phyloP scores from a whole-genome alignment of 2,113 vertebrate genomes.

The Ploceus nigricollis region DNA sequence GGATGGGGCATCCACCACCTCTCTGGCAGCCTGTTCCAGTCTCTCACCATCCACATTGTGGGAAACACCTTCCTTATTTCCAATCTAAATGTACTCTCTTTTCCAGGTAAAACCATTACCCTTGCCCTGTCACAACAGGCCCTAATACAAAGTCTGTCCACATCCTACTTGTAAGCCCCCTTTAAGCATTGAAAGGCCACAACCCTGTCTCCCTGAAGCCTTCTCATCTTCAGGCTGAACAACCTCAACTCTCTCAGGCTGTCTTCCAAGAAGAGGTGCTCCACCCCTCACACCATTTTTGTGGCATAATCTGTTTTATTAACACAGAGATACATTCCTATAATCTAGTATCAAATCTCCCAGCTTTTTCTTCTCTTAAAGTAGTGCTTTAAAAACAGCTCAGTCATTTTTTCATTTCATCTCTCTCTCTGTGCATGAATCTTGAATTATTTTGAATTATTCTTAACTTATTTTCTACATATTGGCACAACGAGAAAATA shows the following conservation, averaged over 20 bases:
- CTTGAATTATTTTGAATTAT: background rate
- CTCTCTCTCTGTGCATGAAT: background rate
- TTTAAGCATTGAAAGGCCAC: background rate
- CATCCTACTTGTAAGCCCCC: fast-evolving
- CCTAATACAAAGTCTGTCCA: background rate
- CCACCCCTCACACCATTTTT: background rate
- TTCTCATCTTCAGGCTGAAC: background rate
- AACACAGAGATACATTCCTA: background rate
- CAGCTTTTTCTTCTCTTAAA: background rate
- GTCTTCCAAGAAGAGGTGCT: background rate
- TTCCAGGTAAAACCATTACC: background rate
- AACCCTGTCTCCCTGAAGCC: background rate
- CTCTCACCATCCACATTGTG: background rate
- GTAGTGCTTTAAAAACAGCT: background rate
- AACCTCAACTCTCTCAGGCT: background rate
- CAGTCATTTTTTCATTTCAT: background rate
- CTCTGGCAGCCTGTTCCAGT: background rate
- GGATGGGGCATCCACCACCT: too few species aligned
- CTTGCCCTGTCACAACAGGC: background rate
- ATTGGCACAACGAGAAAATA: background rate
- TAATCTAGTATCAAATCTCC: background rate
- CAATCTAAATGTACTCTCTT: background rate
- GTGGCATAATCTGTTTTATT: background rate
- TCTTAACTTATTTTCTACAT: background rate
- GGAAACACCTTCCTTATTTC: too few species aligned